These are phyloP conservation scores for Sceloporus undulatus DNA, from an alignment of 2,113 vertebrate genomes.

Conservation along the genomic window DNA sequence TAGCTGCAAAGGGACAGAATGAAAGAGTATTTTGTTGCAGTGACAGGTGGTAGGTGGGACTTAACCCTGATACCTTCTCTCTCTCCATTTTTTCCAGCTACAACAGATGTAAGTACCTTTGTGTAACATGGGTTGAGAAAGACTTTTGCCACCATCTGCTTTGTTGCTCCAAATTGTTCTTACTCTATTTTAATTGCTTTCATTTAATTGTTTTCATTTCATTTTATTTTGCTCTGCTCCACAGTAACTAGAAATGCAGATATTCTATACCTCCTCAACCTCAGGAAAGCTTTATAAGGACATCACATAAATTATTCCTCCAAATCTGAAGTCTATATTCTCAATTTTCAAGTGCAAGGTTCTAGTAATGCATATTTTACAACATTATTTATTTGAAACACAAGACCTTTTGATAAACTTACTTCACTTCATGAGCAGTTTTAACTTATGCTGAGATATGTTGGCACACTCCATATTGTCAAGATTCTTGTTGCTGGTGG, in stretches of 20 bases:
- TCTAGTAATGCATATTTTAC: neutral
- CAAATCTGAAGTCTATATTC: slow-evolving; percentile 17
- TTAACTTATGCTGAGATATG: slow-evolving; percentile 20
- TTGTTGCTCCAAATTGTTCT: neutral
- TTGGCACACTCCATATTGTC: slow-evolving; percentile 1
- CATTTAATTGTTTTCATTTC: neutral
- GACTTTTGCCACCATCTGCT: neutral
- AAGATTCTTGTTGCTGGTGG: neutral
- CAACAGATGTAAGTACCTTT: neutral
- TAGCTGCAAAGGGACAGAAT: neutral
- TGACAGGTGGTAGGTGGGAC: neutral
- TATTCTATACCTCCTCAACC: neutral
- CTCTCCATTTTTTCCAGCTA: neutral
- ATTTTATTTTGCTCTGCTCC: neutral
- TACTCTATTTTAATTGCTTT: neutral
- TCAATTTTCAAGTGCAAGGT: slow-evolving; percentile 18
- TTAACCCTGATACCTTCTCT: neutral
- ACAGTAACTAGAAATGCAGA: neutral
- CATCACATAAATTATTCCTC: neutral
- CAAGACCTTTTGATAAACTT: slow-evolving; percentile 38
- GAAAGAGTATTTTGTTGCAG: neutral
- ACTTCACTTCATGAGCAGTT: slow-evolving; percentile 32
- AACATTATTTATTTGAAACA: slow-evolving; percentile 40
- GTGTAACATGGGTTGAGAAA: neutral
- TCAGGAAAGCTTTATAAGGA: slow-evolving; percentile 12